These are phyloP conservation scores for Falcaria lacertinaria DNA, from an alignment of 2,888 invertebrate species.

Conservation along the genomic window DNA sequence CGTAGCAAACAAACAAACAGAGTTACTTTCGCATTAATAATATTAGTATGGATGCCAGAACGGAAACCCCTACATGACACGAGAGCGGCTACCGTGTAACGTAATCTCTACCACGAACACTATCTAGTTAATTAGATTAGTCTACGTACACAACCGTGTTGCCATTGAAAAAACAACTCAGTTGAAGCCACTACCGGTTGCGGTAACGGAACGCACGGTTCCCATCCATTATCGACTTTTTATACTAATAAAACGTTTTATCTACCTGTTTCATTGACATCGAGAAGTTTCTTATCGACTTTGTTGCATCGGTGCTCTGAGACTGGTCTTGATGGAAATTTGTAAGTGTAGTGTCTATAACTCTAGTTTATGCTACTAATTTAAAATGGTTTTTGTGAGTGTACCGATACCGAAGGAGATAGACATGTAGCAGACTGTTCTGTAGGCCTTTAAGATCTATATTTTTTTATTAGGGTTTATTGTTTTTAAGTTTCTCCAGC, in stretches of 20 bases:
- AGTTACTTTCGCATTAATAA: too few species aligned
- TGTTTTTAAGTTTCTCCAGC: too few species aligned
- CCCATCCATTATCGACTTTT: neutral
- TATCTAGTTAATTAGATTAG: slow-evolving; percentile 3
- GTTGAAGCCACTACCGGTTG: neutral
- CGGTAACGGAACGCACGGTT: neutral
- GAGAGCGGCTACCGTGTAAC: neutral
- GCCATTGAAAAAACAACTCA: neutral
- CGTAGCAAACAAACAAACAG: too few species aligned
- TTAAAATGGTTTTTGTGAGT: too few species aligned
- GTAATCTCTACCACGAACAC: neutral
- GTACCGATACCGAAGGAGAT: too few species aligned
- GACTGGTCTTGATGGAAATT: neutral
- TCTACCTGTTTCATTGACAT: neutral
- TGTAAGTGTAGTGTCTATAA: neutral
- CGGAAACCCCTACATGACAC: neutral
- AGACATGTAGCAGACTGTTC: too few species aligned
- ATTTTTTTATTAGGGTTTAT: too few species aligned
- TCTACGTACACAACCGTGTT: neutral
- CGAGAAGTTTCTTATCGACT: neutral
- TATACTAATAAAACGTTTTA: neutral
- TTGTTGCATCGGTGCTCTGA: neutral
- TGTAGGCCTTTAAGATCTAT: too few species aligned
- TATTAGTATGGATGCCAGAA: neutral
- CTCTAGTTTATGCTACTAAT: slow-evolving; percentile 6